Evolutionary conservation across 2,113 vertebrate species (phyloP), one percentile per base, ranked within the genome.

Genomic region (Dicerorhinus sumatrensis): DNA sequence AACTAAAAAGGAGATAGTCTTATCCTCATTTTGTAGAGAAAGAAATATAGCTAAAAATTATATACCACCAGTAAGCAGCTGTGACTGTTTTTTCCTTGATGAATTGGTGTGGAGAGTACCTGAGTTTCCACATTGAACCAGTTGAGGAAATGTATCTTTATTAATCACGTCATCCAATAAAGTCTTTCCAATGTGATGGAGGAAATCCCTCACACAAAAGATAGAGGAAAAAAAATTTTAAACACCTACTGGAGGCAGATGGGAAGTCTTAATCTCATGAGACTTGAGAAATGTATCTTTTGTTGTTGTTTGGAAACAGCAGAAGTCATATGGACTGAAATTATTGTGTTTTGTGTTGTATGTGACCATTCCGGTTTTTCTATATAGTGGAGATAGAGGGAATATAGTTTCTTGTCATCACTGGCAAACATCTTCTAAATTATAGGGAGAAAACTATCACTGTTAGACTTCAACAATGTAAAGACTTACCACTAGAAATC

Each of bases 361-460:
- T 48, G 21, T 94, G 67, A 51, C 39, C 75, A 63, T 94, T 81
- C 67, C 93, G 69, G 5, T 63, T 75, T 93, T 75, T 75, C 76
- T 77, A 25, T 86, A 86, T 73, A 83, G 8, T 81, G 73, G 76
- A 93, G 62, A 54, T 42, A 87, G 33, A 60, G 39, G 58, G 20
- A 79, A 88, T 54, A 39, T 86, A 36, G 89, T 93, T 97, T 94
- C 90, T 84, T 87, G 8, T 94, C 58, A 39, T 80, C n/a, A 25
- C 39, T 95, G 80, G 16, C 70, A 92, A 94, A 23, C 65, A 27
- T 92, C 7, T 73, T 92, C 63, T 63, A 60, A 84, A 46, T 80
- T 82, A 79, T 27, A 42, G 33, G 60, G 58, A 25, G 17, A 79
- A 84, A 90, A 80, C 33, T 87, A 31, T 87, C 63, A 80, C 18